Base-by-base conservation (phyloP, 2,888 invertebrate genomes). In the Plusia festucae region DNA sequence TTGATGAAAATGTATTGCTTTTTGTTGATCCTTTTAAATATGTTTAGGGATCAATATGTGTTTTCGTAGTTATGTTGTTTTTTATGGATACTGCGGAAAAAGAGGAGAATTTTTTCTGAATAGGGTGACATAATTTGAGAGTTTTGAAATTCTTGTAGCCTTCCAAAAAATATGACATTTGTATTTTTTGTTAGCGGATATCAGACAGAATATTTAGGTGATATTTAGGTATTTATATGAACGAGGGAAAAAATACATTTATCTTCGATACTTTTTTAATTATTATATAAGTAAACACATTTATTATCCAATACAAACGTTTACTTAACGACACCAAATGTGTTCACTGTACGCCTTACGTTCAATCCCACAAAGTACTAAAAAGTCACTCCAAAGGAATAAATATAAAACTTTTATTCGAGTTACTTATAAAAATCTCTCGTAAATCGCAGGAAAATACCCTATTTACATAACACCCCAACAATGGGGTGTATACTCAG, bases 1-100 rank as follows among this genome's bases (percentile, higher is more conserved):
- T 75, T 86, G 79, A 87, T 85, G 84, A 85, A 84, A 85, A 85
- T 86, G 81, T 84, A 86, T 85, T 80, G 81, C 81, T 67, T 73
- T 75, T 73, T 70, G 70, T 78, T 81, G 78, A 79, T 75, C 76
- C 74, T 74, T 74, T 74, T 75, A 76, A 78, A 79, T 79, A 75
- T 79, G 60, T 68, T 64, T 59, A 54, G 60, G 65, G 49, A 65
- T 68, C 56, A 78, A 69, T 61, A 65, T 60, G 49, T 53, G 16
- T 27, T 53, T 13, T 22, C 54, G 20, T 15, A 56, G n/a, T 40
- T 40, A 5, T 13, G 40, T 40, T 40, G 40, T 15, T 40, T 34
- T 15, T 13, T 6, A 40, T 6, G n/a, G n/a, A 34, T 15, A 11
- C 9, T 9, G 1, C 2, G 13, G n/a, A n/a, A 34, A 34, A 40